Base-by-base conservation (phyloP, 2,888 invertebrate species). In the Oxycera nigricornis region DNA sequence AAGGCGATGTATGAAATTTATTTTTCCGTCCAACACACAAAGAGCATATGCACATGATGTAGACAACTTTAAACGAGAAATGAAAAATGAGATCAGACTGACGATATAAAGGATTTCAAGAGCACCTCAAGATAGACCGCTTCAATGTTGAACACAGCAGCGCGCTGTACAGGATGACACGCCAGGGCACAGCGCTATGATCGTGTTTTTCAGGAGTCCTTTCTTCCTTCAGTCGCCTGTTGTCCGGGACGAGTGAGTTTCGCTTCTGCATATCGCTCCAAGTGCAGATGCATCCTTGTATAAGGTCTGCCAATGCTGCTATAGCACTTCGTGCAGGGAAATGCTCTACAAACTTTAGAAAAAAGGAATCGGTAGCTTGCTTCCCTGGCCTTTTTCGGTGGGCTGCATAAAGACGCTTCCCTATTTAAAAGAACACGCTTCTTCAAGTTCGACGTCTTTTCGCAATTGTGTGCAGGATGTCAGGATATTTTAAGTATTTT, bases 11-110 rank as follows among this genome's bases (percentile, higher is more conserved):
- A 65, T 65, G 65, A 65, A 65, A 65, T 65, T 65, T 65, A 65
- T 65, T 41, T 65, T 65, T 41, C 65, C 65, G 65, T 65, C 65
- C 65, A 41, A 39, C 65, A 65, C 65, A 65, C 65, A 65, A 65
- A 65, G 65, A 65, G 41, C 65, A 65, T 65, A 65, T 65, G 65
- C 65, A 65, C 65, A 65, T 39, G 65, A 65, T 65, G 65, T 65
- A 65, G 41, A 65, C 65, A 65, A 65, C 41, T 65, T 65, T 65
- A 65, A 4, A 65, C 41, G 65, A 39, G 65, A 65, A 35, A 65
- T 65, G 65, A 65, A 65, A 65, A 65, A 65, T 65, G 65, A 65
- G 65, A 65, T 65, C 65, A 65, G 65, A 65, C 65, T 65, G 65
- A 65, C 65, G 65, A 65, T 65, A 65, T 65, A 65, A 65, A 65